phyloP scores from a whole-genome alignment of 64 coral and sea anemone genomes.

The Porites australiensis region DNA sequence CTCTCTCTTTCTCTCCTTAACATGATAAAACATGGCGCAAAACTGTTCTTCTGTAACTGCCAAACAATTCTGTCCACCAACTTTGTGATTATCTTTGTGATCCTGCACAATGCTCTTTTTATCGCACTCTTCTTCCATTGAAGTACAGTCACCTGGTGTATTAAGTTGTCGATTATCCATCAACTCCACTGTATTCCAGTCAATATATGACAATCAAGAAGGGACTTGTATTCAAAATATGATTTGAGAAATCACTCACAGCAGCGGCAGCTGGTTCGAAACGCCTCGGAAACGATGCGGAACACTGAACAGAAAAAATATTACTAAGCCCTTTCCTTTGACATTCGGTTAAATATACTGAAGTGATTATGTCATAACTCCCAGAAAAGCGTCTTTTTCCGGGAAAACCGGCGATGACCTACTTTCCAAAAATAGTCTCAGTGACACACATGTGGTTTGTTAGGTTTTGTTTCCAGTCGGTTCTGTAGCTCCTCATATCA shows the following conservation, averaged over 20 bases:
- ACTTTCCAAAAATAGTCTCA: background rate
- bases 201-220: background rate
- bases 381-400: background rate
- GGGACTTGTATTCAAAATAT: too few relatives aligned
- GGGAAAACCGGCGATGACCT: background rate
- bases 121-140: background rate
- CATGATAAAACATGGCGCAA: constrained; percentile 39
- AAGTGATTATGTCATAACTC: too few relatives aligned
- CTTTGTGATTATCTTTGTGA: constrained; percentile 2
- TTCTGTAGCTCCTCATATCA: too few relatives aligned
- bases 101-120: constrained; percentile 16
- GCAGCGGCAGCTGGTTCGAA: too few relatives aligned
- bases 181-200: background rate
- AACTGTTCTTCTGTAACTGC: constrained; percentile 33
- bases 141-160: background rate
- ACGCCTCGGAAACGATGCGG: too few relatives aligned
- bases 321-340: too few relatives aligned
- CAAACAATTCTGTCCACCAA: constrained; percentile 22
- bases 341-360: too few relatives aligned
- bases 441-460: background rate
- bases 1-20: background rate
- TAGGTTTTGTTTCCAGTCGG: too few relatives aligned
- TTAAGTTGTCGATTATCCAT: background rate
- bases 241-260: too few relatives aligned
- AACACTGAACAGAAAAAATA: too few relatives aligned